These are phyloP conservation scores for Aromia moschata DNA, from an alignment of 2,888 invertebrate species.

Conservation along the genomic window DNA sequence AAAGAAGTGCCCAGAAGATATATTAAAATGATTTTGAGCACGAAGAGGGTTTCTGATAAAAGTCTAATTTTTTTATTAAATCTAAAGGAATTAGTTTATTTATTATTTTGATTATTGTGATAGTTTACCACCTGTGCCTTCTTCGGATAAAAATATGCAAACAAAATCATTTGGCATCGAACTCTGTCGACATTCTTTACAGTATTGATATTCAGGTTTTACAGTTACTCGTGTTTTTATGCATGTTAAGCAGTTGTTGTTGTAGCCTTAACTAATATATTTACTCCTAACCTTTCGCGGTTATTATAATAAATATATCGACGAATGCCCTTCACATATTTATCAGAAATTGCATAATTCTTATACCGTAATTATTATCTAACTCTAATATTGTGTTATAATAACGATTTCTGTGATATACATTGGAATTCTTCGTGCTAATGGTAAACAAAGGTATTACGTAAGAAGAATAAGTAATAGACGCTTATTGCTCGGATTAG, in stretches of 20 bases:
- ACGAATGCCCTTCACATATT: slow-evolving; percentile 14
- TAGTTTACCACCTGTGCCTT: too few relatives aligned
- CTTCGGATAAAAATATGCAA: neutral
- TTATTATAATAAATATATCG: slow-evolving; percentile 6
- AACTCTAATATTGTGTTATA: slow-evolving; percentile 12
- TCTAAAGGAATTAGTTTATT: too few relatives aligned
- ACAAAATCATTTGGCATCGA: neutral
- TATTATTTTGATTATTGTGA: too few relatives aligned
- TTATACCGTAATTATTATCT: slow-evolving; percentile 16
- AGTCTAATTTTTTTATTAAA: too few relatives aligned
- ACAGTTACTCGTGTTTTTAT: slow-evolving; percentile 6
- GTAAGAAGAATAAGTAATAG: slow-evolving; percentile 6
- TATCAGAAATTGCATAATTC: slow-evolving; percentile 18
- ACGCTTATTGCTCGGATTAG: too few relatives aligned
- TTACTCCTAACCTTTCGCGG: slow-evolving; percentile 8
- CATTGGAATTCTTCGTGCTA: slow-evolving; percentile 2
- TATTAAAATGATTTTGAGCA: too few relatives aligned
- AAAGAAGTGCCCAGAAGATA: too few relatives aligned
- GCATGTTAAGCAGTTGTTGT: slow-evolving; percentile 11
- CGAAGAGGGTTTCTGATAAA: too few relatives aligned
- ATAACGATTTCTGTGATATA: slow-evolving; percentile 10
- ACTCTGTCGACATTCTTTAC: neutral
- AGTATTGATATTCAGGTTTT: slow-evolving; percentile 3
- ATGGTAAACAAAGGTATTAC: slow-evolving; percentile 7
- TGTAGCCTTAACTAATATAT: slow-evolving; percentile 1